Evolutionary conservation across 2,113 vertebrate genomes (phyloP).

Genomic region (Lampris megalopsis): DNA sequence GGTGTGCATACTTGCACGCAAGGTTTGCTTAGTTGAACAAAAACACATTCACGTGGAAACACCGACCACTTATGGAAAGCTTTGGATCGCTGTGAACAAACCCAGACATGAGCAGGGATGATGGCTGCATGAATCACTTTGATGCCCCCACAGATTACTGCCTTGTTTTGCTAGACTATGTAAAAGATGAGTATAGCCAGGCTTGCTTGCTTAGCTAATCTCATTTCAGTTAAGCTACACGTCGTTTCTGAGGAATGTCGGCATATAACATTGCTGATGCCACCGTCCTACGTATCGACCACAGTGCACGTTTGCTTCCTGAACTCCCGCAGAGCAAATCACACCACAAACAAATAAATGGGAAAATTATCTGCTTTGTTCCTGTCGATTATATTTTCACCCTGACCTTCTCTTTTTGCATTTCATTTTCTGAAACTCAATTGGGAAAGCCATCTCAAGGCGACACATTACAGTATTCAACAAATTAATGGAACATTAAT

Average conservation of each 20-base stretch:
- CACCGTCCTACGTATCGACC: neutral
- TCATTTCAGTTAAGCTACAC: neutral
- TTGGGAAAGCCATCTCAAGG: neutral
- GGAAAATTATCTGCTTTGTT: neutral
- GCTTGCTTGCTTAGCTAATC: constrained; percentile 6
- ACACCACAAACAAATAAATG: neutral
- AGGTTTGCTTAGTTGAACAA: no score
- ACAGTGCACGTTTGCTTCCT: neutral
- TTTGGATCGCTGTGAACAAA: neutral
- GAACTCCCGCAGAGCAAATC: neutral
- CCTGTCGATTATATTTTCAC: no score
- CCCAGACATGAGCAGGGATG: neutral
- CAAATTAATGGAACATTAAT: no score
- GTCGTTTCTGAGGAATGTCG: neutral
- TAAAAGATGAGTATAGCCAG: neutral
- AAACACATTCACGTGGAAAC: no score
- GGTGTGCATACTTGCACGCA: neutral
- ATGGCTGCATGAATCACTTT: neutral
- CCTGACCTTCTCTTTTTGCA: no score
- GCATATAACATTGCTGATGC: neutral
- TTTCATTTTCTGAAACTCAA: neutral
- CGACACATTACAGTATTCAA: neutral
- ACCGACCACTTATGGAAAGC: no score
- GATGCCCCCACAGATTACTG: neutral
- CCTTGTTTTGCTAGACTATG: neutral